Percentiles rank a stretch among this genome's conserved stretches.
Evolutionary conservation across 2,113 vertebrate genomes (phyloP).

Genomic region (Archilochus colubris): DNA sequence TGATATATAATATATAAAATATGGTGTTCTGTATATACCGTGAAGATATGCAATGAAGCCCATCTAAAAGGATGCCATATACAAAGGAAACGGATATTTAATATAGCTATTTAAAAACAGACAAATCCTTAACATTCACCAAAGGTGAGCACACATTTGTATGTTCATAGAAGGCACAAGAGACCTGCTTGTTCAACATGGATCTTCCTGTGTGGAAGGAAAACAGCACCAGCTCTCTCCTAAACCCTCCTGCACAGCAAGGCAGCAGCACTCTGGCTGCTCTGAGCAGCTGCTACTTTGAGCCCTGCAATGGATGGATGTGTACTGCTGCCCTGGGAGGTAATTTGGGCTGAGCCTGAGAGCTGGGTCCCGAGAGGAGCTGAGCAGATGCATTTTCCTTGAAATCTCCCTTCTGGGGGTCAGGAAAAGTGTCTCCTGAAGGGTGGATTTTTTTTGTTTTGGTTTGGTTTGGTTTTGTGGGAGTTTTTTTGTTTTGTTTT

Average conservation of each 20-base stretch:
- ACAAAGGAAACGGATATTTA: slow-evolving; percentile 48
- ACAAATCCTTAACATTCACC: slow-evolving; percentile 17
- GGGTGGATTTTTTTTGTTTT: background rate
- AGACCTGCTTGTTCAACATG: background rate
- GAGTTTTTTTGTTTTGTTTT: too few relatives aligned
- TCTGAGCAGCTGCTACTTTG: background rate
- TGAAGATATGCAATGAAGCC: slow-evolving; percentile 46
- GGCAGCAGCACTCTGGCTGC: background rate
- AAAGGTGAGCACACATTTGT: background rate
- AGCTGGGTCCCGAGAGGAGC: background rate
- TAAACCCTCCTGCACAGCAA: background rate
- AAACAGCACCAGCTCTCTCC: background rate
- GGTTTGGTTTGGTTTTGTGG: too few relatives aligned
- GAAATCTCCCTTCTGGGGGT: background rate
- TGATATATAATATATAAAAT: slow-evolving; percentile 74
- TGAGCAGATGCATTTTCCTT: background rate
- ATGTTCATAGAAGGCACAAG: background rate
- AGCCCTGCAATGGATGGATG: background rate
- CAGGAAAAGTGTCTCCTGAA: background rate
- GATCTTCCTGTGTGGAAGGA: background rate
- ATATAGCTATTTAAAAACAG: slow-evolving; percentile 21
- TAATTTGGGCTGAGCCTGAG: background rate
- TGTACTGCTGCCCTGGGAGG: background rate
- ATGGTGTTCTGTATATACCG: slow-evolving; percentile 63
- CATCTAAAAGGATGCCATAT: slow-evolving; percentile 41